These are phyloP conservation scores for Macrotis lagotis DNA, from an alignment of 2,113 vertebrate genomes.

Conservation along the genomic window DNA sequence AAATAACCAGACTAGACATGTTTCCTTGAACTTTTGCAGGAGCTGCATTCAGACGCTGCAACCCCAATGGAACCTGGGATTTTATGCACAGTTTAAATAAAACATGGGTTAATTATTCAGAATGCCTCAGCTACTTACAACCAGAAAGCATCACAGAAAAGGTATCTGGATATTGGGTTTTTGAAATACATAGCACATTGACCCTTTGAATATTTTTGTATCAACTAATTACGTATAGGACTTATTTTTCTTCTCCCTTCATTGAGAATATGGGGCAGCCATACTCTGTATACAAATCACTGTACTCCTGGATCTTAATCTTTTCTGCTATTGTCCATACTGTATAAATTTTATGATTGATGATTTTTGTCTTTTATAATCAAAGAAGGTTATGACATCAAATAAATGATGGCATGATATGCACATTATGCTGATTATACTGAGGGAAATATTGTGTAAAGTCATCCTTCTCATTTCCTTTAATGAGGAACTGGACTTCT, in stretches of 20 bases:
- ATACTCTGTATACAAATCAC: not conserved
- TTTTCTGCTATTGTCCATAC: not conserved
- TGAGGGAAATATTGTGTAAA: no score
- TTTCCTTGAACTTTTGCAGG: slow-evolving; percentile 69
- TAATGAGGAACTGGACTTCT: no score
- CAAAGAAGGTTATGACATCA: no score
- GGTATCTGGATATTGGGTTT: slow-evolving; percentile 70
- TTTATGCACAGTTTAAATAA: slow-evolving; percentile 88
- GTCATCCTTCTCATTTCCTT: no score
- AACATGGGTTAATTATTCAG: slow-evolving; percentile 92
- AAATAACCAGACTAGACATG: slow-evolving; percentile 12
- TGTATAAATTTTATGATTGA: no score
- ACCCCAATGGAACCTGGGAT: slow-evolving; percentile 89
- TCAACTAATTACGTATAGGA: slow-evolving; percentile 4
- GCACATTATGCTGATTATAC: no score
- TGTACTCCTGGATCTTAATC: not conserved
- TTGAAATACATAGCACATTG: not conserved
- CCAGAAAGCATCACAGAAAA: slow-evolving; percentile 77
- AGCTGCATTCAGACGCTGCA: slow-evolving; percentile 89
- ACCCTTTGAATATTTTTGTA: slow-evolving; percentile 29
- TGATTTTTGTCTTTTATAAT: no score
- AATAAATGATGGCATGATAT: no score
- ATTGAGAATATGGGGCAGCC: slow-evolving; percentile 17
- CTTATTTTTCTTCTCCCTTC: not conserved
- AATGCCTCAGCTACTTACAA: slow-evolving; percentile 88